Evolutionary conservation across 2,113 vertebrate genomes (phyloP), one percentile per base, ranked within the genome.

Genomic region (Antechinus flavipes): DNA sequence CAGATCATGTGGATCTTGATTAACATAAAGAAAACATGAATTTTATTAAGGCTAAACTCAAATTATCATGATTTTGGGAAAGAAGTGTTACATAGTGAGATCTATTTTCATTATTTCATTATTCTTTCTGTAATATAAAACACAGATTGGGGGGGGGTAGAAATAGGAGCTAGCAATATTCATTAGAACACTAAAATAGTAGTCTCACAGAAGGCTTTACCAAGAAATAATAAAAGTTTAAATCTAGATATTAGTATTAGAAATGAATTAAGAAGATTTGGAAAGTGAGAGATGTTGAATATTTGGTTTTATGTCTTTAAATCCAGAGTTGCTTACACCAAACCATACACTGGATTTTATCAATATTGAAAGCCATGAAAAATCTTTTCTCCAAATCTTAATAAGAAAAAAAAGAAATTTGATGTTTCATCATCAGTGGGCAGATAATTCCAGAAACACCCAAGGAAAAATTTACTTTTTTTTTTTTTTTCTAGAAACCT

Each of bases 401-500:
- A 8, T 16, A 68, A 14, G n/a, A n/a, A 19, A 56, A 7, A 7
- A 56, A 56, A 25, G 55, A 56, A 56, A 23, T 6, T n/a, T 84
- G 35, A 35, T 84, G n/a, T 50, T 54, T 50, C 42, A 61, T 55
- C 89, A 54, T 56, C 42, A 94, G n/a, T 55, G 55, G 54, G 12
- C 19, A 35, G 26, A 76, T 92, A 91, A 90, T 47, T 55, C 6
- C 26, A 52, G 16, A 52, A 97, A 98, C 98, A 96, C 98, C 97
- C 98, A 98, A 97, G 98, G 98, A 98, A 95, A 94, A 98, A 98
- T 98, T 98, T 98, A 98, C 97, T 98, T 98, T 98, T 98, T 98
- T 98, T 98, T 98, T 98, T 98, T 98, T 98, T 98, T 98, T 98
- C 98, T 98, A 98, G 98, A 98, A 46, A 95, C 97, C 98, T 97